Evolutionary conservation across 2,113 vertebrate species (phyloP), one percentile per base, ranked within the genome.

Genomic region (Nanorana parkeri): DNA sequence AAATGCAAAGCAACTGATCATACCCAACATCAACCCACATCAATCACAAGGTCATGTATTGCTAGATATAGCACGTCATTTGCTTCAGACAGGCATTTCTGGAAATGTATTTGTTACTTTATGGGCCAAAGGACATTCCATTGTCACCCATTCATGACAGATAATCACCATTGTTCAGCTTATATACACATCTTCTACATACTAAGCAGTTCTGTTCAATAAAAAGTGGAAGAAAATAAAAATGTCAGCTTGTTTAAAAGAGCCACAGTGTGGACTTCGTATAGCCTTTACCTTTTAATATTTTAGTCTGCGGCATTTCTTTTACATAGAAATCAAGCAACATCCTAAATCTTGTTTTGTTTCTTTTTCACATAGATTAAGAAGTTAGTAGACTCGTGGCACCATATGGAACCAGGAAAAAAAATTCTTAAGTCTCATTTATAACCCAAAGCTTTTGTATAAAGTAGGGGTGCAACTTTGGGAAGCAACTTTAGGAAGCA

Each of bases 101-200:
- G 47, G 58, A 81, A 81, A 81, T 72, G 26, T 26, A 73, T 65
- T 54, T 73, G 68, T 81, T 71, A 60, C 78, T 29, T 54, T 64
- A 54, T 65, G 20, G 56, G 26, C 28, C 21, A 82, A 74, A 75
- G 68, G 36, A 66, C 17, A 56, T 28, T 20, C 11, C 69, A 56
- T 41, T 75, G 71, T 75, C 69, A 66, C 60, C 72, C 79, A 52
- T 65, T 23, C 36, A 65, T 41, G 69, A 74, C 60, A 73, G 19
- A 11, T 73, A 74, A 73, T 55, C 24, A 52, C 80, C 65, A 67
- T 41, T 75, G 69, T 67, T 64, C 29, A 20, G 69, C 69, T 54
- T 67, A 21, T n/a, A 36, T 17, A 29, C 80, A 63, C 61, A 74
- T 64, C 51, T 56, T 82, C 29, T 58, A 82, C 71, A 75, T 82